phyloP scores from a whole-genome alignment of 1,140 invertebrate genomes.

The Ips typographus region DNA sequence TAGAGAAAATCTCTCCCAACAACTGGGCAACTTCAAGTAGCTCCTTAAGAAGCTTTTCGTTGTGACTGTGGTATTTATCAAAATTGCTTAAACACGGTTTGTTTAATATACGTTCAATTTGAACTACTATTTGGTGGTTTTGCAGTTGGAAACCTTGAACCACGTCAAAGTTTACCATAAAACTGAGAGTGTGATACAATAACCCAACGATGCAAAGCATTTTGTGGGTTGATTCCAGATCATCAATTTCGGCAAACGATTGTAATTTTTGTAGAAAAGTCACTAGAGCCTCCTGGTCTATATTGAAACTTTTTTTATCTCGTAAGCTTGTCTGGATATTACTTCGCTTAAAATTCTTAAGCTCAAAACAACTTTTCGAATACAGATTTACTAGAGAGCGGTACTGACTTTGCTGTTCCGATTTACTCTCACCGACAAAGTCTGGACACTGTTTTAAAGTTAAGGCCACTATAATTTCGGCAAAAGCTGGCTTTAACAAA shows the following conservation, averaged over 20 bases:
- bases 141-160: constrained; percentile 24
- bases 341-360: constrained; percentile 10
- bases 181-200: constrained; percentile 34
- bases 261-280: constrained; percentile 24
- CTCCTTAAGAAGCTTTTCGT: constrained; percentile 20
- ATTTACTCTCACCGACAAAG: neutral
- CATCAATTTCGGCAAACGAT: constrained; percentile 7
- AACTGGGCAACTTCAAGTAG: constrained; percentile 9
- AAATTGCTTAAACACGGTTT: constrained; percentile 9
- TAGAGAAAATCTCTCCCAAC: constrained; percentile 34
- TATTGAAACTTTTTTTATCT: constrained; percentile 13
- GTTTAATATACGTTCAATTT: constrained; percentile 27
- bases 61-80: constrained; percentile 20
- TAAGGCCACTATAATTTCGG: constrained; percentile 43
- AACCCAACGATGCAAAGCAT: constrained; percentile 30
- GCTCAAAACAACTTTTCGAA: constrained; percentile 39
- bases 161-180: constrained; percentile 25
- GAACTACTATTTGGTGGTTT: constrained; percentile 9
- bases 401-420: neutral
- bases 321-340: neutral
- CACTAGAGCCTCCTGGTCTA: constrained; percentile 15
- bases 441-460: constrained; percentile 45
- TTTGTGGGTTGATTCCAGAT: constrained; percentile 10
- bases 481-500: constrained; percentile 34
- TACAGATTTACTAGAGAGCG: constrained; percentile 39